A percentile compares a stretch with the other conserved stretches of the same genome.
Evolutionary conservation across 2,797 vertebrate species (phyloP).

Genomic region (Hemitrygon akajei): DNA sequence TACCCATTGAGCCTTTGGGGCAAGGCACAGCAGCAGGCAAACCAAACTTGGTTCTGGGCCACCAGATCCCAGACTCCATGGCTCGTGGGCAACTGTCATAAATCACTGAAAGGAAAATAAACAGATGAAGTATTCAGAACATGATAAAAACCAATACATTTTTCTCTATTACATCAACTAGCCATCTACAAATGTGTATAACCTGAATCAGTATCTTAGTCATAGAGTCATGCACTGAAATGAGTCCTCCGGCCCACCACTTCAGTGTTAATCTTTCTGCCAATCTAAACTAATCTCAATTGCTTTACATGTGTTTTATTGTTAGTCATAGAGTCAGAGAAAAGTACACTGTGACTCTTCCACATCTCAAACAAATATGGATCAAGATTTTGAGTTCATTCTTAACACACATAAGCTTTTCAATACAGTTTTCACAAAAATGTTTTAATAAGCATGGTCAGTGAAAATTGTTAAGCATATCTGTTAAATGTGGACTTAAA

Average conservation of each 20-base stretch:
- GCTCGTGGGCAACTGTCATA: constrained; percentile 93
- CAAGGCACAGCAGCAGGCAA: constrained; percentile 83
- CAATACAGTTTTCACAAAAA: no score
- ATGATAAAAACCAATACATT: background rate
- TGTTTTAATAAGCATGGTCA: background rate
- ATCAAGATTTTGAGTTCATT: background rate
- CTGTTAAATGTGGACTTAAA: background rate
- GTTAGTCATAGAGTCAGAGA: no score
- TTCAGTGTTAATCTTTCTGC: no score
- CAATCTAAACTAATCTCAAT: no score
- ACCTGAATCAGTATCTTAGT: no score
- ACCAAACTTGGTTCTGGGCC: constrained; percentile 90
- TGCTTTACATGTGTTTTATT: no score
- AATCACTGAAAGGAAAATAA: constrained; percentile 66
- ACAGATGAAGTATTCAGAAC: background rate
- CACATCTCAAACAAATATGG: background rate
- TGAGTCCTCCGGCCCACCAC: no score
- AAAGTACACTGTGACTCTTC: background rate
- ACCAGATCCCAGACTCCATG: constrained; percentile 86
- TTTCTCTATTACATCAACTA: background rate
- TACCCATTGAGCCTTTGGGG: constrained; percentile 82
- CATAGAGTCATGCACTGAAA: no score
- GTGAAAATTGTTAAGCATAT: background rate
- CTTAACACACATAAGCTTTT: background rate
- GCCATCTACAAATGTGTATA: no score